Base-by-base conservation (phyloP, 1,140 invertebrate genomes). In the Prorops nasuta region DNA sequence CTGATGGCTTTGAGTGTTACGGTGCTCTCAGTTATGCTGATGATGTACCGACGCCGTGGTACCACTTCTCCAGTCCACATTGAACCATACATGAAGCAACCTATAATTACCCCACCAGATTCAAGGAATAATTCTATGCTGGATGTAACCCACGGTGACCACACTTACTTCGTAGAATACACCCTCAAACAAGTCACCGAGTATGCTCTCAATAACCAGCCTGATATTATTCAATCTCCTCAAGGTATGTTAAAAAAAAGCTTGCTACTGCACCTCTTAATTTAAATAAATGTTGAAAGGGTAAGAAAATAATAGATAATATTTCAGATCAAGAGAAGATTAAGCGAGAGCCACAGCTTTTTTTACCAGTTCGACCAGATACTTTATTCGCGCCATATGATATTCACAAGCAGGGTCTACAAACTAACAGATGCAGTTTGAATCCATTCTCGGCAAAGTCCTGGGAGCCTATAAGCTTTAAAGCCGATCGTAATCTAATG, bases 1-100 rank as follows among this genome's bases (percentile, higher is more conserved):
- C 59, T 86, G 2, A 72, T 86, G 46, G 83, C 80, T 2, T 68
- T 87, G n/a, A 81, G 81, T 41, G 78, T 84, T 35, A 84, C 80
- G 3, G 79, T 83, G 8, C 67, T 87, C 1, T 80, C 84, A 19
- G 80, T 86, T 36, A 81, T 85, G 48, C 76, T 87, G 12, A 66
- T 75, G 66, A 69, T 78, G 66, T 76, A 76, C 37, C 67, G 74
- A 45, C 67, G 74, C 12, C 71, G 76, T 7, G 72, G 74, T 4
- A 72, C 69, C 15, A 78, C 76, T n/a, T 78, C 76, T 2, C 76
- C 76, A 2, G 74, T 76, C 36, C 76, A 76, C 46, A 67, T 78
- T 19, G 76, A 78, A 47, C 74, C 76, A 2, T 78, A 77, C 71
- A 80, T 77, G 80, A 83, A 77, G 70, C 81, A 78, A 67, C 80